phyloP scores from a whole-genome alignment of 2,113 vertebrate genomes.

The Poecile atricapillus region DNA sequence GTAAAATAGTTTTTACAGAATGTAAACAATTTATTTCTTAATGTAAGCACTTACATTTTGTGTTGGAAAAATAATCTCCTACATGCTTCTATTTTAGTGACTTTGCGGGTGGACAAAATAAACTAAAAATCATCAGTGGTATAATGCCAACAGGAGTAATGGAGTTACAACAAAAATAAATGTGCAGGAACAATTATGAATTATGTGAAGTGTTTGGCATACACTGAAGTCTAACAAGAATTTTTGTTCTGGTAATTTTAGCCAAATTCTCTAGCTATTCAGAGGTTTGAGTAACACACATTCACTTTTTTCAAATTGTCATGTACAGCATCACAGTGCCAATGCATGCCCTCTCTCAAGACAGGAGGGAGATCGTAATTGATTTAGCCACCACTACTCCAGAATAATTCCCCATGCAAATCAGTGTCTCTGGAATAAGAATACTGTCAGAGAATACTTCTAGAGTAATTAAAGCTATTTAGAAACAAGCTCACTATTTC shows the following conservation, averaged over 20 bases:
- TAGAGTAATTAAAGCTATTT: background rate
- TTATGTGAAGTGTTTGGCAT: background rate
- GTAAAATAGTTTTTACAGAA: background rate
- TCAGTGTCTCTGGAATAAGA: background rate
- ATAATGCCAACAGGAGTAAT: background rate
- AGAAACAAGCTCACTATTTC: background rate
- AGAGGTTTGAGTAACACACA: background rate
- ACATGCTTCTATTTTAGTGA: background rate
- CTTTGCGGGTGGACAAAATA: background rate
- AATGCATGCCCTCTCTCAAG: background rate
- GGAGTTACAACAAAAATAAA: background rate
- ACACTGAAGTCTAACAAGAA: background rate
- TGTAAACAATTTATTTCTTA: background rate
- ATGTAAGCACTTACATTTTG: background rate
- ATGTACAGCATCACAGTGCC: background rate
- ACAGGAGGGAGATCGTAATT: background rate
- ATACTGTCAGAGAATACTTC: background rate
- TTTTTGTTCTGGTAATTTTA: background rate
- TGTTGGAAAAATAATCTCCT: background rate
- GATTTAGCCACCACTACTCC: background rate
- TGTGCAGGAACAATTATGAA: background rate
- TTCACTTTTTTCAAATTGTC: background rate
- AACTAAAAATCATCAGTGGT: background rate
- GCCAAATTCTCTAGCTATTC: background rate
- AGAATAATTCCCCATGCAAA: background rate